Evolutionary conservation across 2,888 invertebrate genomes (phyloP).

Genomic region (Aspidapion aeneum): DNA sequence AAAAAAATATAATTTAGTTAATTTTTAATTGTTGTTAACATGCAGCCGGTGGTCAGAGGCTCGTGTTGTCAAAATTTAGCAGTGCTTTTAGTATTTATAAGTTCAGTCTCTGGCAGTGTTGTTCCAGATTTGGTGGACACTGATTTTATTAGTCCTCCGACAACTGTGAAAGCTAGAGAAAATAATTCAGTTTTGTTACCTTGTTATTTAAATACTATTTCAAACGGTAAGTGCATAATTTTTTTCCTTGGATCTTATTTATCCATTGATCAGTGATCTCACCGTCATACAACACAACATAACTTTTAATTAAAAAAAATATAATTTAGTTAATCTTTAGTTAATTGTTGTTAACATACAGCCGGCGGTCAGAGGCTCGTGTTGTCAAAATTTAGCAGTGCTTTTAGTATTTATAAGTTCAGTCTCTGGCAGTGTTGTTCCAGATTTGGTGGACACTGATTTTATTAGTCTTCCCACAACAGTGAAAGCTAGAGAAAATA

Average conservation of each 20-base stretch:
- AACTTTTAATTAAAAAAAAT: too few relatives aligned
- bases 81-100: not conserved
- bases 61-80: not conserved
- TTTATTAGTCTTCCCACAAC: slow-evolving; percentile 71
- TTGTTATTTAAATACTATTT: slow-evolving; percentile 65
- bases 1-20: not conserved
- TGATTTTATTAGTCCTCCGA: slow-evolving; percentile 65
- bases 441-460: slow-evolving; percentile 20
- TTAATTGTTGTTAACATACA: not conserved
- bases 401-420: not conserved
- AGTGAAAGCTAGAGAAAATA: slow-evolving; percentile 73
- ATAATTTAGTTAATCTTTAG: not conserved
- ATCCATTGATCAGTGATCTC: not conserved
- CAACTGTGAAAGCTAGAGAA: slow-evolving; percentile 70
- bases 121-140: not conserved
- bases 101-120: not conserved
- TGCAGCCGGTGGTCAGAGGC: not conserved
- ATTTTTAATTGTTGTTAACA: not conserved
- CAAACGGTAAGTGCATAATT: slow-evolving; percentile 53
- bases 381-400: not conserved
- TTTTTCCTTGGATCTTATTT: too few relatives aligned
- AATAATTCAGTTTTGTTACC: slow-evolving; percentile 76
- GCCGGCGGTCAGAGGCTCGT: too few relatives aligned
- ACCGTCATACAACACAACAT: too few relatives aligned
- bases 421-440: not conserved